A percentile compares a stretch with the other conserved stretches of the same genome.
phyloP scores from a whole-genome alignment of 2,888 invertebrate species.

The Acleris holmiana region DNA sequence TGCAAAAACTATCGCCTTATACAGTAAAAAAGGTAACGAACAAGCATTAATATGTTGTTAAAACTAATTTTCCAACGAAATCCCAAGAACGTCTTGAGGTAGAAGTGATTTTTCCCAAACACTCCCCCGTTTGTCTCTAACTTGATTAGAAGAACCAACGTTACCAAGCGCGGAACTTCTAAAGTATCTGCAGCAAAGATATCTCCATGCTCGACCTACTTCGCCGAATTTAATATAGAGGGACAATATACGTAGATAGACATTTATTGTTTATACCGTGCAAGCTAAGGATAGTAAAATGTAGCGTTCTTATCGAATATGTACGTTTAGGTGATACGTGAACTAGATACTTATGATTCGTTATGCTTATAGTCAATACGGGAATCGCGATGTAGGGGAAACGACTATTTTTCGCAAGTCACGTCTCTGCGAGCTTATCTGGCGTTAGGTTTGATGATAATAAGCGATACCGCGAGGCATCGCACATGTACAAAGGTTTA shows the following conservation, averaged over 20 bases:
- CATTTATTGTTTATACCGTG: not conserved
- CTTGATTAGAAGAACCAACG: slow-evolving; percentile 30
- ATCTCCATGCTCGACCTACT: slow-evolving; percentile 29
- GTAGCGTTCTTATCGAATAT: slow-evolving; percentile 6
- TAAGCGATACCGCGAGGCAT: slow-evolving; percentile 78
- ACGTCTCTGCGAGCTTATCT: slow-evolving; percentile 79
- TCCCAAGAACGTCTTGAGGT: not conserved
- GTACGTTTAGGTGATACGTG: slow-evolving; percentile 31
- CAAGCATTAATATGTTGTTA: too few species aligned
- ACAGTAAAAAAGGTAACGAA: too few species aligned
- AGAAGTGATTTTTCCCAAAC: slow-evolving; percentile 9
- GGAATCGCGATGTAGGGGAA: slow-evolving; percentile 59
- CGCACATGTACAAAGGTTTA: slow-evolving; percentile 38
- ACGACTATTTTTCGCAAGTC: slow-evolving; percentile 80
- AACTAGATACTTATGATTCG: slow-evolving; percentile 33
- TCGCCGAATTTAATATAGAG: slow-evolving; percentile 13
- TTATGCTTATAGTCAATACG: slow-evolving; percentile 49
- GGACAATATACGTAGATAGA: slow-evolving; percentile 7
- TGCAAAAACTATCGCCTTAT: too few species aligned
- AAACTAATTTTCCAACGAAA: too few species aligned
- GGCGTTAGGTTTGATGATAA: slow-evolving; percentile 80
- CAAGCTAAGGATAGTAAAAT: slow-evolving; percentile 1
- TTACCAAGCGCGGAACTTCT: slow-evolving; percentile 28
- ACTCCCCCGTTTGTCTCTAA: slow-evolving; percentile 13
- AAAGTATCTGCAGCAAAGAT: slow-evolving; percentile 24